Base-by-base conservation (phyloP, 1,140 invertebrate species). In the Pollicipes pollicipes region DNA sequence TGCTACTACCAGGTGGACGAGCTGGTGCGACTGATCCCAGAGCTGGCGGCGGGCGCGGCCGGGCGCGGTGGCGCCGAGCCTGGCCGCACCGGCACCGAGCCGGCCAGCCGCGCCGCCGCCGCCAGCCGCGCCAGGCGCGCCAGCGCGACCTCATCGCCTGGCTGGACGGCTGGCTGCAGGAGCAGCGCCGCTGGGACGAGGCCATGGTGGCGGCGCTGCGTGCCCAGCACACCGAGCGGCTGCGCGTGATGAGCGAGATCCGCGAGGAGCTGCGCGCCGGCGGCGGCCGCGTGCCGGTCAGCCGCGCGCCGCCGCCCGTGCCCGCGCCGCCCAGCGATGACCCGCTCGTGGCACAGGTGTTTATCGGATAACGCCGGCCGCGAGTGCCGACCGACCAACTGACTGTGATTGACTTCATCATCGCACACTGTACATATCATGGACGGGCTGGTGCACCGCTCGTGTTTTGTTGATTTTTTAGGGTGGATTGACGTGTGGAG, bases 151-250 rank as follows among this genome's bases (percentile, higher is more conserved):
- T 66, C 10, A 24, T 27, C 64, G 26, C n/a, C n/a, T 29, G 28
- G 64, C 28, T 66, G 64, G 27, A 28, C n/a, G 27, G 17, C 27
- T 66, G 64, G 64, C 16, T 66, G 27, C 27, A 66, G 64, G 64
- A 66, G 64, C 64, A 66, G 64, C 64, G 64, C 28, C 64, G 64
- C 64, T 66, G 64, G 64, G 64, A 66, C 28, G 64, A 27, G 64
- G 27, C 8, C 27, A n/a, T 66, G 64, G 8, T 21, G 64, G 27
- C n/a, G 1, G 64, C 17, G 64, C 3, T 66, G n/a, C 27, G 28
- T 10, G 3, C n/a, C 8, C 64, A 66, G 64, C 64, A 66, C 28
- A n/a, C 64, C 17, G 64, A 66, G 64, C n/a, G 64, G 4, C 3
- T 66, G 64, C 64, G 64, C 64, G 64, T 66, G 64, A 21, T 66